These are phyloP conservation scores for Palythoa grandis DNA, from an alignment of 92 coral and sea anemone species.

Conservation along the genomic window DNA sequence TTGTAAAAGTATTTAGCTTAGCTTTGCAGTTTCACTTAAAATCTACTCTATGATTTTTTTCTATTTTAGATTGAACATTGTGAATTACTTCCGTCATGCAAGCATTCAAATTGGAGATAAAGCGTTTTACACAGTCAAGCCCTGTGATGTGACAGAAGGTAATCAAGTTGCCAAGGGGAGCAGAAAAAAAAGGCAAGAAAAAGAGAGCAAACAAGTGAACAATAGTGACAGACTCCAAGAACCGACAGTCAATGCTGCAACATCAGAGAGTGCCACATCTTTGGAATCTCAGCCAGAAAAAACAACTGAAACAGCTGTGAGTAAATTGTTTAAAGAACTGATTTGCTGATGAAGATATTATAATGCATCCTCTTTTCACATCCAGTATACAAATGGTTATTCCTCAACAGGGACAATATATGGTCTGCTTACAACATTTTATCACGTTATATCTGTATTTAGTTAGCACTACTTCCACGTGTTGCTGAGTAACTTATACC, in stretches of 20 bases:
- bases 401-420: too few relatives aligned
- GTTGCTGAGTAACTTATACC: too few relatives aligned
- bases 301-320: conserved; percentile 13
- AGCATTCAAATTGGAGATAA: conserved; percentile 96
- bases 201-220: not conserved
- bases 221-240: not conserved
- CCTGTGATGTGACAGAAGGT: conserved; percentile 56
- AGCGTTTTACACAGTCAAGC: conserved; percentile 89
- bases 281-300: not conserved
- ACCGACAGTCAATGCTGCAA: not conserved
- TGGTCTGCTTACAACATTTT: too few relatives aligned
- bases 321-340: not conserved
- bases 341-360: too few relatives aligned
- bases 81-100: conserved; percentile 87
- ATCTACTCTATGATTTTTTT: not conserved
- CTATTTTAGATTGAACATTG: conserved; percentile 67
- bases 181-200: not conserved
- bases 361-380: too few relatives aligned
- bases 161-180: not conserved
- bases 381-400: too few relatives aligned
- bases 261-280: conserved; percentile 14
- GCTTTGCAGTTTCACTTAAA: not conserved
- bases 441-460: too few relatives aligned
- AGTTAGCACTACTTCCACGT: too few relatives aligned
- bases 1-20: too few relatives aligned